Percentiles rank a stretch among this genome's conserved stretches.
Conservation (phyloP, 2,113 vertebrate genomes). For the Thamnaconus septentrionalis region DNA sequence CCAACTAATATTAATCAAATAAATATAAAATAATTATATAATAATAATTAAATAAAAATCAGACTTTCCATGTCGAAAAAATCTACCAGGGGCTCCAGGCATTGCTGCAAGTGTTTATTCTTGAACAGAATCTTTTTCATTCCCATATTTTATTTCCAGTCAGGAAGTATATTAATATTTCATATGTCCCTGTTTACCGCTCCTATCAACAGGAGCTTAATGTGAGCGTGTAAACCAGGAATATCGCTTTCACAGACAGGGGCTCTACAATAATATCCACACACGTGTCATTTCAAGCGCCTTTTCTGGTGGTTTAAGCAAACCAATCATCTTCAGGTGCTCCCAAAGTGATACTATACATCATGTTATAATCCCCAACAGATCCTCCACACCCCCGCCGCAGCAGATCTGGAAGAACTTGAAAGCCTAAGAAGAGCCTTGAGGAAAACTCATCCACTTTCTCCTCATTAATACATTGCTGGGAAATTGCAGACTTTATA, state of each 20-base stretch:
- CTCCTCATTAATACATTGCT: constrained; percentile 5
- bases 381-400: constrained; percentile 13
- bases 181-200: constrained; percentile 1
- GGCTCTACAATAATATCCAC: constrained; percentile 5
- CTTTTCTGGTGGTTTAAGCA: constrained; percentile 17
- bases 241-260: constrained; percentile 9
- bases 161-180: constrained; percentile 47
- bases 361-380: constrained; percentile 13
- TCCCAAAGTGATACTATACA: background rate
- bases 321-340: constrained; percentile 7
- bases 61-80: too few relatives aligned
- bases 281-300: background rate
- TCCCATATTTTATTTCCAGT: constrained; percentile 18
- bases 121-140: constrained; percentile 31
- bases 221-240: constrained; percentile 16
- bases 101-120: constrained; percentile 18
- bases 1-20: too few relatives aligned
- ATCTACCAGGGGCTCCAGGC: background rate
- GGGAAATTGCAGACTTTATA: constrained; percentile 15
- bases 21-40: too few relatives aligned
- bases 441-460: constrained; percentile 12
- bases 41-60: too few relatives aligned
- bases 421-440: constrained; percentile 33
- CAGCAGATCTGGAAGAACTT: constrained; percentile 7
- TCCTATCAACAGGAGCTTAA: constrained; percentile 29